Conservation (phyloP, 2,888 invertebrate genomes). For the Latrodectus hesperus region DNA sequence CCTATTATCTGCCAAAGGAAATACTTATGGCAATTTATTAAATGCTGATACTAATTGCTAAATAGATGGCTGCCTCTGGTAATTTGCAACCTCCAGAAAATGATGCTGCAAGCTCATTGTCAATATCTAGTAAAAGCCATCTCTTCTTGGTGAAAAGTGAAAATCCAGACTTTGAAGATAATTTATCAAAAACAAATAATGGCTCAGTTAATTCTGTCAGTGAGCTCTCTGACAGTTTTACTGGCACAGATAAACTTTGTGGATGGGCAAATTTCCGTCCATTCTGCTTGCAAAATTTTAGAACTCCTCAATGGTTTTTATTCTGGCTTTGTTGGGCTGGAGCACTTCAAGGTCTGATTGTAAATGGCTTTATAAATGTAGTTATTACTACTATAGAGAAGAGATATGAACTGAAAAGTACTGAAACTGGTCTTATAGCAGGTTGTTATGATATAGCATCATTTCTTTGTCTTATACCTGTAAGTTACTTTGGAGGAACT, state of each 20-base stretch:
- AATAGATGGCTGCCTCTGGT: conserved; percentile 30
- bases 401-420: conserved; percentile 86
- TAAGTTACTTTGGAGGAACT: conserved; percentile 86
- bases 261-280: conserved; percentile 83
- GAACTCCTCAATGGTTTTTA: conserved; percentile 86
- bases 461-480: conserved; percentile 86
- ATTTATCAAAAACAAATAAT: conserved; percentile 12
- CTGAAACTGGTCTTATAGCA: conserved; percentile 88
- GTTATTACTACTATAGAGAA: conserved; percentile 91
- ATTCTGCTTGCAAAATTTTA: conserved; percentile 80
- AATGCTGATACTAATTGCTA: background rate
- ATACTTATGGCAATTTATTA: too few species aligned
- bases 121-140: conserved; percentile 56
- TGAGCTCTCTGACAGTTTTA: conserved; percentile 64
- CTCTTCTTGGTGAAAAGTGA: conserved; percentile 34
- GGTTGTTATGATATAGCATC: conserved; percentile 91
- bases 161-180: conserved; percentile 26
- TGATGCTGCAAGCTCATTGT: conserved; percentile 1
- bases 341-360: conserved; percentile 88
- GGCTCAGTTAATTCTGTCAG: conserved; percentile 34
- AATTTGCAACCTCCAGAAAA: conserved; percentile 4
- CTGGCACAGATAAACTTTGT: conserved; percentile 76
- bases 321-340: conserved; percentile 89
- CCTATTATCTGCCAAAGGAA: too few species aligned
- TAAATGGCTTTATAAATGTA: conserved; percentile 91